phyloP scores from a whole-genome alignment of 1,140 invertebrate species.

The Camponotus pennsylvanicus region DNA sequence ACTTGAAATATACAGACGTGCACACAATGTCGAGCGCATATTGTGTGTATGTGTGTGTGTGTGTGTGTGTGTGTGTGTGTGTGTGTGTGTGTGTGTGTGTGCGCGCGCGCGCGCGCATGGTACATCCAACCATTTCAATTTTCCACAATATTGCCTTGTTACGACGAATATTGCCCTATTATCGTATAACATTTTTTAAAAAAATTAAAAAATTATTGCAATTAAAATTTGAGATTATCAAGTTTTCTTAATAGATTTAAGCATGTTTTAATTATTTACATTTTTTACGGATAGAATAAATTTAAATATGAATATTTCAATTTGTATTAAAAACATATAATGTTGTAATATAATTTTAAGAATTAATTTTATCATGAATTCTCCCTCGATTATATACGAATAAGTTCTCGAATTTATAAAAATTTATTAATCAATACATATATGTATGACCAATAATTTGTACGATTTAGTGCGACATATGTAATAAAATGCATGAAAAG shows the following conservation, averaged over 20 bases:
- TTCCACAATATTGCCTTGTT: background rate
- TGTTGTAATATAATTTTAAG: background rate
- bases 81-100: background rate
- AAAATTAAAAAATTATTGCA: background rate
- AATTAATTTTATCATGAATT: background rate
- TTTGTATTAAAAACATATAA: background rate
- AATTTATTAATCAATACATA: background rate
- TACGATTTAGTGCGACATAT: background rate
- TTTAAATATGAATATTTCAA: background rate
- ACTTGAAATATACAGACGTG: slow-evolving; percentile 22
- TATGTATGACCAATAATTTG: background rate
- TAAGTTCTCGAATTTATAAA: background rate
- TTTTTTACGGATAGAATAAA: background rate
- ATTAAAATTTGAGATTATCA: background rate
- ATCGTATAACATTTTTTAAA: background rate
- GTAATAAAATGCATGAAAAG: background rate
- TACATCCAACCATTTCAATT: background rate
- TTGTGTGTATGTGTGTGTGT: background rate
- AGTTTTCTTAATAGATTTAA: background rate
- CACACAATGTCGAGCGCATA: background rate
- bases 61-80: no score
- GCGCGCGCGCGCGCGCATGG: no score
- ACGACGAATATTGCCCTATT: background rate
- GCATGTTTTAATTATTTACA: background rate
- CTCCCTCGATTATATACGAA: background rate